Conservation (phyloP, 2,888 invertebrate species). For the Iphiclides podalirius region DNA sequence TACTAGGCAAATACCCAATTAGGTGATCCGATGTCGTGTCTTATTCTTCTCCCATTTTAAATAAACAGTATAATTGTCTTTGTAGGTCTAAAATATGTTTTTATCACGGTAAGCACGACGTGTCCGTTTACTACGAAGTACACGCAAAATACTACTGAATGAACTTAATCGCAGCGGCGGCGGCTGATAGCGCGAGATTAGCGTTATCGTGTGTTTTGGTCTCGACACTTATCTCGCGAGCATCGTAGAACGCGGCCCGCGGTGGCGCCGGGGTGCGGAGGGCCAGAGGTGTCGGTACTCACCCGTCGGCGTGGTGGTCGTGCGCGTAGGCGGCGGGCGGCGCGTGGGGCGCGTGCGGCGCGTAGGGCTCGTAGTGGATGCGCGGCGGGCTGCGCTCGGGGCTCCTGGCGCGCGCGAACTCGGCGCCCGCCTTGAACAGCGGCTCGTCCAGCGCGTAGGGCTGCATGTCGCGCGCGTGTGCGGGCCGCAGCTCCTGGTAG, state of each 20-base stretch:
- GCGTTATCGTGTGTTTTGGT: neutral
- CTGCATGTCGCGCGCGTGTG: conserved; percentile 70
- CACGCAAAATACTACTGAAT: too few species aligned
- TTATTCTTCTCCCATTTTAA: too few species aligned
- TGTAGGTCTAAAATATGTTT: too few species aligned
- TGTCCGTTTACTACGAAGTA: too few species aligned
- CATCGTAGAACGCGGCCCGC: neutral
- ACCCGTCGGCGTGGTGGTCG: conserved; percentile 62
- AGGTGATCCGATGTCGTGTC: too few species aligned
- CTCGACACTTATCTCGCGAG: neutral
- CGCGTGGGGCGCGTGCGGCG: conserved; percentile 34
- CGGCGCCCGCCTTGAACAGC: conserved; percentile 37
- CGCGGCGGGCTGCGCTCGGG: conserved; percentile 32
- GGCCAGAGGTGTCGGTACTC: conserved; percentile 36
- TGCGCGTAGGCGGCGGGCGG: conserved; percentile 53
- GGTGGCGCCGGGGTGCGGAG: neutral
- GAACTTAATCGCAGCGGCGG: too few species aligned
- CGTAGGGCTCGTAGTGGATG: conserved; percentile 62
- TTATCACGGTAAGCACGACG: too few species aligned
- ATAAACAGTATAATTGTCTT: too few species aligned
- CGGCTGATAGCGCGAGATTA: conserved; percentile 8
- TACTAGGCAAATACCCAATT: too few species aligned
- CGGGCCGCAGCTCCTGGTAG: conserved; percentile 73
- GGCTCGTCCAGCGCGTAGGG: conserved; percentile 50
- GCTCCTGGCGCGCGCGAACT: conserved; percentile 38